phyloP scores from a whole-genome alignment of 35 echinoderm and acorn worm species.

The Ophiothrix spiculata region DNA sequence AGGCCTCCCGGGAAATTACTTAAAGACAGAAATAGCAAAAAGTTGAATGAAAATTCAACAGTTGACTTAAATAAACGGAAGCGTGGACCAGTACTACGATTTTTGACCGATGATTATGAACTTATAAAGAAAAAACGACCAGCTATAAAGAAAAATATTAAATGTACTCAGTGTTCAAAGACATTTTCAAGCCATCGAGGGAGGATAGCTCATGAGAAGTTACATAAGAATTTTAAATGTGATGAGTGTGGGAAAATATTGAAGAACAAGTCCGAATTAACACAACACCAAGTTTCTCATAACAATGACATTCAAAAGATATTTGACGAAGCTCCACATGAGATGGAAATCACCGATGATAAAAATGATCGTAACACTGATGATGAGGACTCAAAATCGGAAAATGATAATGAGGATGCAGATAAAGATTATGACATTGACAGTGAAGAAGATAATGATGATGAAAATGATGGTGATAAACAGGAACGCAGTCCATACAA shows the following conservation, averaged over 20 bases:
- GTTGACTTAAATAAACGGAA: background rate
- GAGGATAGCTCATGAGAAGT: background rate
- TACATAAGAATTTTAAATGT: background rate
- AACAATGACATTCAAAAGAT: background rate
- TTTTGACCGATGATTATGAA: background rate
- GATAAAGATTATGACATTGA: background rate
- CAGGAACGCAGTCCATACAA: background rate
- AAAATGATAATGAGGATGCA: background rate
- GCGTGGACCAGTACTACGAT: background rate
- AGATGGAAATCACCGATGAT: background rate
- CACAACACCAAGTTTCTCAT: background rate
- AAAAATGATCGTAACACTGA: background rate
- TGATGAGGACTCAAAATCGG: background rate
- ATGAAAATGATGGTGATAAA: background rate
- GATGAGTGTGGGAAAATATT: background rate
- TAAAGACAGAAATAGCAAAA: background rate
- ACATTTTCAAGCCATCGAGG: background rate
- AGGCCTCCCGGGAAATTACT: too few species aligned
- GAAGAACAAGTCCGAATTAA: background rate
- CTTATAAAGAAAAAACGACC: background rate
- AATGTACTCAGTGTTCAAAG: background rate
- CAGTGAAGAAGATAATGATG: background rate
- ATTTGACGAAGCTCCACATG: background rate
- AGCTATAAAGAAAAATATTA: background rate
- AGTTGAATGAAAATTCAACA: background rate